phyloP scores from a whole-genome alignment of 2,888 invertebrate species.

The Trichacis sp. region DNA sequence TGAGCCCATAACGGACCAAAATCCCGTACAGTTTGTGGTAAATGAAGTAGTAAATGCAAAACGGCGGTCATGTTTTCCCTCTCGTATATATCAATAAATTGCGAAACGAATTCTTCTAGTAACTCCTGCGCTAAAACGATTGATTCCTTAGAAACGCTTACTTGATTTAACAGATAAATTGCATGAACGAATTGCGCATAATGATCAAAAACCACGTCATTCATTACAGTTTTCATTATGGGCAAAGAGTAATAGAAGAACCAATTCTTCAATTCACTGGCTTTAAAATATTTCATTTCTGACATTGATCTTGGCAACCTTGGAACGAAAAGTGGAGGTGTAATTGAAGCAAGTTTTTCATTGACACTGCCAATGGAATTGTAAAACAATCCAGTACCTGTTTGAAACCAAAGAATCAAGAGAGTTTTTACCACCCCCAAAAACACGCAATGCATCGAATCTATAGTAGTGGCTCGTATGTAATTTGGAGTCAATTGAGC shows the following conservation, averaged over 20 bases:
- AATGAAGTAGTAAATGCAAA: constrained; percentile 13
- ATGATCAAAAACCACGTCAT: background rate
- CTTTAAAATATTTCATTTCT: constrained; percentile 15
- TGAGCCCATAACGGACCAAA: constrained; percentile 15
- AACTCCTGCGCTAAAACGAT: background rate
- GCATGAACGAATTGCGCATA: constrained; percentile 8
- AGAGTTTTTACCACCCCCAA: constrained; percentile 9
- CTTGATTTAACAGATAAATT: constrained; percentile 12
- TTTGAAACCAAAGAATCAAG: constrained; percentile 11
- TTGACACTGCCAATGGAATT: no score
- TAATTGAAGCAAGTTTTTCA: no score
- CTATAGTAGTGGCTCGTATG: constrained; percentile 13
- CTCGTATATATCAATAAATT: constrained; percentile 8
- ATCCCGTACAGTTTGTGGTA: constrained; percentile 8
- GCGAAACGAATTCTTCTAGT: background rate
- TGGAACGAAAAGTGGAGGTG: no score
- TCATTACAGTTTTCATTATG: constrained; percentile 2
- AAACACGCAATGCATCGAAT: constrained; percentile 18
- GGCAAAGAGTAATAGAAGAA: constrained; percentile 17
- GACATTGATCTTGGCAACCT: no score
- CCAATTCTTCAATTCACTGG: constrained; percentile 15
- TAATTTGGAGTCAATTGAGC: constrained; percentile 2
- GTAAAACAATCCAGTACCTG: background rate
- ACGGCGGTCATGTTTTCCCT: constrained; percentile 10
- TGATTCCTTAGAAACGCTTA: constrained; percentile 12